Conservation (phyloP, 2,888 invertebrate genomes). For the Trichopria drosophilae region DNA sequence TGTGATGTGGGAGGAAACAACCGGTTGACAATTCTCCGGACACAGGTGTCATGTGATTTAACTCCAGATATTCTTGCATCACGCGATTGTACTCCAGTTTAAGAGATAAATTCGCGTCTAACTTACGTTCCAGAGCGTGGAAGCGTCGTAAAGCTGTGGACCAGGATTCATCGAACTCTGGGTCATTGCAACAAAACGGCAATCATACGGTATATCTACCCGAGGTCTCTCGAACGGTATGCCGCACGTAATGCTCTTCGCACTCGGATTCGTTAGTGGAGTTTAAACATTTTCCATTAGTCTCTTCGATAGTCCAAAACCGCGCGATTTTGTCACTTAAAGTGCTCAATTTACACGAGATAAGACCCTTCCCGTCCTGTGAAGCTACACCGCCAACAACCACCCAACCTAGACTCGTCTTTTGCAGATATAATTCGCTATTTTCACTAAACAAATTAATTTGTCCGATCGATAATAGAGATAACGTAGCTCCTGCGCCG, state of each 20-base stretch:
- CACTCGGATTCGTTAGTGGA: conserved; percentile 19
- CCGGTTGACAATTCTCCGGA: too few species aligned
- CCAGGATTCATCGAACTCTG: conserved; percentile 19
- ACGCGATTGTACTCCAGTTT: too few species aligned
- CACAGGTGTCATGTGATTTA: conserved; percentile 8
- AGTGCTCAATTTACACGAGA: conserved; percentile 12
- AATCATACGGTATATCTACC: conserved; percentile 32
- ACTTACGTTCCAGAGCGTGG: conserved; percentile 15
- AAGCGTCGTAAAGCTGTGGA: conserved; percentile 17
- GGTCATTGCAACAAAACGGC: conserved; percentile 18
- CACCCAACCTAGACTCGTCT: too few species aligned
- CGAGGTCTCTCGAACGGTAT: conserved; percentile 4
- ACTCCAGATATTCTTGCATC: conserved; percentile 1
- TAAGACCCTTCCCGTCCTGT: too few species aligned
- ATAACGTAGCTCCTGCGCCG: too few species aligned
- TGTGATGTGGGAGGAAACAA: too few species aligned
- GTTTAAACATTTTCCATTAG: neutral
- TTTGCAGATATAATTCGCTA: too few species aligned
- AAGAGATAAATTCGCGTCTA: conserved; percentile 11
- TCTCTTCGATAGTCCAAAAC: conserved; percentile 36
- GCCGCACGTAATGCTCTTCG: conserved; percentile 25
- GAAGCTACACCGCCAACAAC: too few species aligned
- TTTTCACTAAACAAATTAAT: too few species aligned
- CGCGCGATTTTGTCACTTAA: too few species aligned
- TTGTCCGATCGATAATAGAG: too few species aligned